These are phyloP conservation scores for Corythaeola cristata DNA, from an alignment of 2,113 vertebrate genomes.

Conservation along the genomic window DNA sequence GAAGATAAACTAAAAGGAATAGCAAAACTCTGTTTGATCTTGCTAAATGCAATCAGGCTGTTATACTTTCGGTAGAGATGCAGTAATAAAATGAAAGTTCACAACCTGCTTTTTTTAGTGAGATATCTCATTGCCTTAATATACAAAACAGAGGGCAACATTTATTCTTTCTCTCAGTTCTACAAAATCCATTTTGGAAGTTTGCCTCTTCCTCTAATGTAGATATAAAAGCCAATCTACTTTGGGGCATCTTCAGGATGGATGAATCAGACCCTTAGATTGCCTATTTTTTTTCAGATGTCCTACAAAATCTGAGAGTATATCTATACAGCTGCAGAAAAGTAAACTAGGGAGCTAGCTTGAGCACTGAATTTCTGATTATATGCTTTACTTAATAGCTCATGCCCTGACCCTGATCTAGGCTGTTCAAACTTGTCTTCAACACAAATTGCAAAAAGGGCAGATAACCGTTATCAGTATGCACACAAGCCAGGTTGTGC, in stretches of 20 bases:
- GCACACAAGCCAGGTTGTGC: background rate
- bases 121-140: background rate
- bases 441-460: background rate
- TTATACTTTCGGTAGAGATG: background rate
- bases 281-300: background rate
- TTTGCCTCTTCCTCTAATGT: background rate
- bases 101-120: background rate
- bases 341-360: background rate
- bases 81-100: background rate
- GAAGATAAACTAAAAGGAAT: background rate
- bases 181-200: background rate
- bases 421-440: background rate
- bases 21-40: background rate
- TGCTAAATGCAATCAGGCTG: background rate
- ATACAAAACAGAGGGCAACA: background rate
- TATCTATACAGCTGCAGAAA: background rate
- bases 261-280: background rate
- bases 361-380: background rate
- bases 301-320: background rate
- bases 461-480: background rate
- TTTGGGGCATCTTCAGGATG: background rate
- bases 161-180: background rate
- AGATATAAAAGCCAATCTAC: background rate
- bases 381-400: background rate
- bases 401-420: background rate